Evolutionary conservation across 2,113 vertebrate genomes (phyloP).

Genomic region (Pygoscelis antarcticus): DNA sequence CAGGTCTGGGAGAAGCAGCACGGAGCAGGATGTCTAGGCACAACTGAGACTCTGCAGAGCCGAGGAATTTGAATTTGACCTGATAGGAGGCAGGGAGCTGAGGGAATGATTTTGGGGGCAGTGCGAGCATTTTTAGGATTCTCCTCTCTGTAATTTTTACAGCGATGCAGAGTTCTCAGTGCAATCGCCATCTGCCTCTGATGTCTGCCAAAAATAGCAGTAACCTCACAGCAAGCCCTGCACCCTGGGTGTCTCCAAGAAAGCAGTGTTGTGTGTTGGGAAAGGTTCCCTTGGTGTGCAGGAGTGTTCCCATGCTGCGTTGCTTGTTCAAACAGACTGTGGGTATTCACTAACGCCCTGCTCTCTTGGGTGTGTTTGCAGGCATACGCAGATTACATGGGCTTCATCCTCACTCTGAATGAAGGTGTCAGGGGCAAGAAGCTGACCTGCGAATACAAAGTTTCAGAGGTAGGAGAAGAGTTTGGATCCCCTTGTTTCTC

Average conservation of each 20-base stretch:
- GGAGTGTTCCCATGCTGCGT: not conserved
- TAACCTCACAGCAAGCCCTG: not conserved
- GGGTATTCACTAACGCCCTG: not conserved
- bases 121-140: not conserved
- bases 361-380: slow-evolving; percentile 32
- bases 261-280: not conserved
- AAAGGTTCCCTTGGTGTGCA: not conserved
- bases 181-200: not conserved
- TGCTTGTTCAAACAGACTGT: not conserved
- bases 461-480: slow-evolving; percentile 86
- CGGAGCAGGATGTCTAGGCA: not conserved
- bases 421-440: slow-evolving; percentile 93
- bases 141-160: not conserved
- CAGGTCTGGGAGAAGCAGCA: not conserved
- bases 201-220: not conserved
- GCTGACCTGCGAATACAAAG: slow-evolving; percentile 85
- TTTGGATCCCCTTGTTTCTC: not conserved
- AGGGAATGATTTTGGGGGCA: not conserved
- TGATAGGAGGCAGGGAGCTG: not conserved
- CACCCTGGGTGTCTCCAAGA: not conserved
- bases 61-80: not conserved
- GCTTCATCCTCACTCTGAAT: slow-evolving; percentile 92
- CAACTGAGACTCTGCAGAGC: not conserved
- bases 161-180: not conserved
- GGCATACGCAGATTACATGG: slow-evolving; percentile 95